Base-by-base conservation (phyloP, 2,797 vertebrate species). In the Lutjanus campechanus region DNA sequence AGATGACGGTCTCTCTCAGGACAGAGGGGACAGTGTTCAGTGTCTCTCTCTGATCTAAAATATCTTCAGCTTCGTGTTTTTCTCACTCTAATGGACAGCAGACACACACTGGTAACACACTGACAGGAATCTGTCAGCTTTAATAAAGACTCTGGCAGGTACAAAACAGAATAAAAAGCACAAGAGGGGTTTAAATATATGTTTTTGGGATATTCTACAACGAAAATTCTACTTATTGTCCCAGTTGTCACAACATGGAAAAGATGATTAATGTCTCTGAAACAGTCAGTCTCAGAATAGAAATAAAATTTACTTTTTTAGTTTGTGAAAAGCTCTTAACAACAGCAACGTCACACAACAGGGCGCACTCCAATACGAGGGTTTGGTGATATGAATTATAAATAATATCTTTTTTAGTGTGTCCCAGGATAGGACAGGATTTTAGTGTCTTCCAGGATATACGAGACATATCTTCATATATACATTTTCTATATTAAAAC, bases 21-120 rank as follows among this genome's bases (percentile, higher is more conserved):
- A 80, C 63, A 60, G 50, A 73, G 49, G 20, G 25, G 41, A 49
- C 70, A 36, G 29, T 66, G 61, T 73, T 77, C 19, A 1, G 49
- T 4, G 56, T 41, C 22, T 17, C 8, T 5, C 73, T 50, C 6
- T 46, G 16, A 69, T 73, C 41, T 54, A 19, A 73, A 77, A 77
- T 25, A 16, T 56, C 59, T 25, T 22, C 19, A 63, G 1, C 68
- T 25, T 19, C 15, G 44, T 50, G 51, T 66, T 17, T 29, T 7
- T n/a, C 56, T 56, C 10, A 13, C 20, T 71, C 29, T 53, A 25
- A 56, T 5, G 20, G 49, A 47, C 62, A 17, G 50, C 29, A 17
- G 54, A 11, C 25, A 13, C 1, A 2, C 16, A 17, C 60, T 55
- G 62, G 8, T 65, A 1, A 15, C 22, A 63, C 1, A 16, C 70